Evolutionary conservation across 2,888 invertebrate species (phyloP).

Genomic region (Apeira syringaria): DNA sequence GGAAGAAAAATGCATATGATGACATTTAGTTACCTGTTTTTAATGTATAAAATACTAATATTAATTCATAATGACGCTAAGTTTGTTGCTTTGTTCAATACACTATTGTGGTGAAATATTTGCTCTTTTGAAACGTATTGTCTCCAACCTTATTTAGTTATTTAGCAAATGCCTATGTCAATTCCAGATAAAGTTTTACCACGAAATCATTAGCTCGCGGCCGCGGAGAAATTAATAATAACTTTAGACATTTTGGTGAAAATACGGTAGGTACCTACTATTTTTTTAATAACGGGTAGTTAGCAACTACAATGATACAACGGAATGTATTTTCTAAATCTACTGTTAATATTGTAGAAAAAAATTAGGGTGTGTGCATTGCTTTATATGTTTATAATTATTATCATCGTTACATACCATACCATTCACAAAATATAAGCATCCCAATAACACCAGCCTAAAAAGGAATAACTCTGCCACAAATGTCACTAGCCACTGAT

Average conservation of each 20-base stretch:
- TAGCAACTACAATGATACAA: too few species aligned
- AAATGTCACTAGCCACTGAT: conserved; percentile 34
- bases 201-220: too few species aligned
- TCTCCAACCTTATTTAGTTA: conserved; percentile 2
- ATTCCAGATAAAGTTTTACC: too few species aligned
- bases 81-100: conserved; percentile 12
- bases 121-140: not conserved
- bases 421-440: conserved; percentile 35
- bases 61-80: conserved; percentile 17
- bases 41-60: conserved; percentile 14
- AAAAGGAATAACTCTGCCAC: conserved; percentile 44
- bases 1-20: conserved; percentile 15
- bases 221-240: too few species aligned
- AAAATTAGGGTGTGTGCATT: too few species aligned
- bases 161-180: too few species aligned
- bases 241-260: too few species aligned
- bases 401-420: conserved; percentile 26
- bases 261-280: too few species aligned
- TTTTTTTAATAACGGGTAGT: too few species aligned
- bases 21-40: conserved; percentile 26
- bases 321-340: too few species aligned
- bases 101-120: not conserved
- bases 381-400: too few species aligned
- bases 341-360: too few species aligned
- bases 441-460: conserved; percentile 40